Conservation (phyloP, 2,888 invertebrate genomes). For the Belgica antarctica region DNA sequence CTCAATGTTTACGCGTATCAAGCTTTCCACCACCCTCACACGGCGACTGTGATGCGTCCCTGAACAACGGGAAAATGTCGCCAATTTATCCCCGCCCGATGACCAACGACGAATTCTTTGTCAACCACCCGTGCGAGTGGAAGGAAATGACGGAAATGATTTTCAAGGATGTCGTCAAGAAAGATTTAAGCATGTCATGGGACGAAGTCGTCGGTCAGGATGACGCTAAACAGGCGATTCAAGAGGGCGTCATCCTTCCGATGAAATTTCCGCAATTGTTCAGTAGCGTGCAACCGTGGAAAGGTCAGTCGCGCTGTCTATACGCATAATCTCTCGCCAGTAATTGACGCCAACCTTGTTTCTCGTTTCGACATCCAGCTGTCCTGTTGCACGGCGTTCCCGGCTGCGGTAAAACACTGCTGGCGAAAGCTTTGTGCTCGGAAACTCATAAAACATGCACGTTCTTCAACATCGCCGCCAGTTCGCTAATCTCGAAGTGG, state of each 20-base stretch:
- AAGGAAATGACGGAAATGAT: slow-evolving; percentile 65
- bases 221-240: slow-evolving; percentile 70
- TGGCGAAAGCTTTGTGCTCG: slow-evolving; percentile 84
- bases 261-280: slow-evolving; percentile 71
- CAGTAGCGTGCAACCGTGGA: slow-evolving; percentile 76
- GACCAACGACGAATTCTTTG: slow-evolving; percentile 25
- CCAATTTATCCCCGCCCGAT: slow-evolving; percentile 9
- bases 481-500: slow-evolving; percentile 92
- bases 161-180: slow-evolving; percentile 64
- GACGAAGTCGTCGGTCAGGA: slow-evolving; percentile 75
- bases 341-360: neutral
- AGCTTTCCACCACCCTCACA: slow-evolving; percentile 24
- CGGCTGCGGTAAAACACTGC: slow-evolving; percentile 83
- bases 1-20: slow-evolving; percentile 21
- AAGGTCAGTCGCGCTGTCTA: slow-evolving; percentile 62
- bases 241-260: slow-evolving; percentile 84
- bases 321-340: neutral
- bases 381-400: slow-evolving; percentile 37
- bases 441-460: slow-evolving; percentile 68
- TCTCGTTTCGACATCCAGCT: neutral
- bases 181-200: slow-evolving; percentile 72
- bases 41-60: neutral
- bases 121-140: slow-evolving; percentile 58
- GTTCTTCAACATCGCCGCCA: slow-evolving; percentile 88
- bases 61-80: neutral